These are phyloP conservation scores for Canis aureus DNA, from an alignment of 2,113 vertebrate species.

Conservation along the genomic window DNA sequence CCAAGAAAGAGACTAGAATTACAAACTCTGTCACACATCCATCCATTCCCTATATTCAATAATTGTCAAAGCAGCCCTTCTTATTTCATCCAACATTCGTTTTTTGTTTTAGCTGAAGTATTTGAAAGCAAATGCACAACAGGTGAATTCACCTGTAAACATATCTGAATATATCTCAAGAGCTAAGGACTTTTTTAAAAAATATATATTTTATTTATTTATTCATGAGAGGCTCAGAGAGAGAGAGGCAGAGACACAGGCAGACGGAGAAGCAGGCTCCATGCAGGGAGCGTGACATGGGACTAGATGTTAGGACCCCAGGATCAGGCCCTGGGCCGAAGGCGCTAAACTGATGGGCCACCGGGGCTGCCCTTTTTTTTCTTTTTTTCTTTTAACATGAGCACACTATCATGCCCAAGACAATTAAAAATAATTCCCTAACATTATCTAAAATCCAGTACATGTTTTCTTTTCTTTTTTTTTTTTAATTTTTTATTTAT, in stretches of 20 bases:
- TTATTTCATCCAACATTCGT: conserved; percentile 25
- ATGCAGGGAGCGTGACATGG: no score
- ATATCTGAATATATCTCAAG: neutral
- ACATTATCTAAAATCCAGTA: neutral
- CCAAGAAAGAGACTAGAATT: conserved; percentile 3
- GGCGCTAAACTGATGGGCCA: no score
- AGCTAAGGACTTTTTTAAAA: neutral
- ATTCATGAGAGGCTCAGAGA: no score
- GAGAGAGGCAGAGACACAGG: no score
- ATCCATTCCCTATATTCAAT: neutral
- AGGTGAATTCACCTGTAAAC: neutral
- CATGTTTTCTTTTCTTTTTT: no score
- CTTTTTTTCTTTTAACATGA: neutral
- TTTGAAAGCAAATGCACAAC: conserved; percentile 32
- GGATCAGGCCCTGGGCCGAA: no score
- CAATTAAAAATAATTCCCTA: neutral
- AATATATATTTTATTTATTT: no score
- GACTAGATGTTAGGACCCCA: no score
- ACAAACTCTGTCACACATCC: neutral
- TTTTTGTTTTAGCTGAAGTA: conserved; percentile 25
- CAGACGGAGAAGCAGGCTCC: no score
- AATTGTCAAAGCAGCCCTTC: neutral
- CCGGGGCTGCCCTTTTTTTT: neutral
- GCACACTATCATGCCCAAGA: neutral
- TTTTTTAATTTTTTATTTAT: no score